Percentiles rank a stretch among this genome's conserved stretches.
These are phyloP conservation scores for Esox niger DNA, from an alignment of 2,113 vertebrate species.

Conservation along the genomic window DNA sequence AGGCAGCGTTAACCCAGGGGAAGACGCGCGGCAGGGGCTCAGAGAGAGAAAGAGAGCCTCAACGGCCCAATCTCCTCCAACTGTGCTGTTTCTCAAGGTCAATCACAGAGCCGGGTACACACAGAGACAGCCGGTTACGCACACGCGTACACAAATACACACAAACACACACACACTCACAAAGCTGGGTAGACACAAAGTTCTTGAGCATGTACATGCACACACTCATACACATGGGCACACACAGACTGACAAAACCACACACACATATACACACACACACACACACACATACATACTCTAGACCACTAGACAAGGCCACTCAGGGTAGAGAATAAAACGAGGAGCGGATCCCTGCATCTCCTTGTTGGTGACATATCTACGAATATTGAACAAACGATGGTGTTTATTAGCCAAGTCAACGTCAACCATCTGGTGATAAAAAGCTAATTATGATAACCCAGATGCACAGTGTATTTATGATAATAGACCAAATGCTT, in stretches of 20 bases:
- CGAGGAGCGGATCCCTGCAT: conserved; percentile 52
- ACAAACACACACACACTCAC: conserved; percentile 1
- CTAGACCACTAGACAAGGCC: conserved; percentile 23
- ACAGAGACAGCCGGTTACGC: background rate
- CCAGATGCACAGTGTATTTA: conserved; percentile 60
- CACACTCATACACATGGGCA: background rate
- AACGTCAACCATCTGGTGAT: conserved; percentile 65
- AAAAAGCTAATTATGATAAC: conserved; percentile 51
- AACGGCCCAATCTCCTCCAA: conserved; percentile 62
- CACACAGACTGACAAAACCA: background rate
- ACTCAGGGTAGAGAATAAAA: conserved; percentile 46
- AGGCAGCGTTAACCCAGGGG: conserved; percentile 55
- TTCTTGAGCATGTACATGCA: conserved; percentile 36
- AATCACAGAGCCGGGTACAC: conserved; percentile 39
- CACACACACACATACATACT: conserved; percentile 22
- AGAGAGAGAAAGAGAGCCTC: conserved; percentile 7
- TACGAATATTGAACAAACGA: conserved; percentile 54
- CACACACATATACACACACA: conserved; percentile 8
- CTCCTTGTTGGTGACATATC: conserved; percentile 48
- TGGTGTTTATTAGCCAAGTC: conserved; percentile 42
- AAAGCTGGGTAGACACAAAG: conserved; percentile 12
- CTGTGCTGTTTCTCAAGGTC: conserved; percentile 74
- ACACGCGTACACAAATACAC: conserved; percentile 15
- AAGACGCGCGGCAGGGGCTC: conserved; percentile 38
- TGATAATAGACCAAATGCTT: conserved; percentile 71